Base-by-base conservation (phyloP, 37 sponge, comb jelly and placozoan species). In the Halisarca cf. caerulea region DNA sequence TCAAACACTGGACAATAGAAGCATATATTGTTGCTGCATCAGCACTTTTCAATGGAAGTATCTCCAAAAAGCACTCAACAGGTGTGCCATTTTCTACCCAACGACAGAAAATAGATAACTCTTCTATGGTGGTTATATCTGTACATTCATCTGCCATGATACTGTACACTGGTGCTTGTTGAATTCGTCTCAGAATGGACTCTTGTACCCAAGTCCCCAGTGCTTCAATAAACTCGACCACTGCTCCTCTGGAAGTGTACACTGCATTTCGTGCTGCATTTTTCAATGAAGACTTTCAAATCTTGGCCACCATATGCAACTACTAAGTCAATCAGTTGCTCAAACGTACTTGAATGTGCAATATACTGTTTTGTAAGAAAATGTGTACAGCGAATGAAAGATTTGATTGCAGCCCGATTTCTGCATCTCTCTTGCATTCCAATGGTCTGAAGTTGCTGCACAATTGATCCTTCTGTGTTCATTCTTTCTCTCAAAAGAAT, bases 81-180 rank as follows among this genome's bases (percentile, higher is more conserved):
- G 68, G 9, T n/a, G n/a, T n/a, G n/a, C n/a, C n/a, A n/a, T n/a
- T n/a, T n/a, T n/a, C n/a, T n/a, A n/a, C n/a, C n/a, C n/a, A n/a
- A n/a, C n/a, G n/a, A n/a, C n/a, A n/a, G n/a, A n/a, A n/a, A n/a
- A n/a, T n/a, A 32, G 88, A 87, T 59, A 91, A 38, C 83, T 91
- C 92, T 66, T 91, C 92, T 43, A 91, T 71, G 57, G 85, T 91
- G 66, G 88, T 32, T 72, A 91, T 69, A 58, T 91, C 88, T 64
- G 83, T 87, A 57, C 92, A 84, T 44, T 91, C 92, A 84, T 91
- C 85, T 80, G 88, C 92, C 66, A 91, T 69, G 54, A 88, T 66
- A 36, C 88, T 84, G 57, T 61, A 91, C 64, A 78, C 58, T 27
- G 24, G 33, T 75, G 85, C 86, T 73, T 77, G 59, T 18, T 77